Evolutionary conservation across 2,797 vertebrate species (phyloP).

Genomic region (Alfaro cultratus): DNA sequence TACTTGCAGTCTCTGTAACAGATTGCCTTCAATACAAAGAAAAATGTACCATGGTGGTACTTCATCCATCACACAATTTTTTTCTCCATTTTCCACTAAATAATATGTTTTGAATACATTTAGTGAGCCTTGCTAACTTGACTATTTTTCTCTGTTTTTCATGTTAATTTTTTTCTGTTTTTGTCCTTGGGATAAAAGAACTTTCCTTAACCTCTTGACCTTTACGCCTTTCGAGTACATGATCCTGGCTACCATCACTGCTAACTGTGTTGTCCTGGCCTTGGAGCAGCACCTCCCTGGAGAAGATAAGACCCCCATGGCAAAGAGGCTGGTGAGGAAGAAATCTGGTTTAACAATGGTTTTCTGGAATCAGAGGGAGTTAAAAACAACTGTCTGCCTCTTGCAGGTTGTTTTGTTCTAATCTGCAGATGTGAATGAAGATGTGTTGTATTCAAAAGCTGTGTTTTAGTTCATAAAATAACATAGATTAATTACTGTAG

Average conservation of each 20-base stretch:
- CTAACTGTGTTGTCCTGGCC: constrained; percentile 97
- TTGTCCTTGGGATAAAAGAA: constrained; percentile 11
- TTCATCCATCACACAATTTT: constrained; percentile 41
- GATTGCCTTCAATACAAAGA: constrained; percentile 66
- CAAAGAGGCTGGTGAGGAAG: constrained; percentile 92
- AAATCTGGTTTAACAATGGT: constrained; percentile 2
- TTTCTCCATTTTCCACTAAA: background rate
- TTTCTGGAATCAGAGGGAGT: background rate
- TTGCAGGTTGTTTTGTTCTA: constrained; percentile 8
- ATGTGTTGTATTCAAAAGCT: background rate
- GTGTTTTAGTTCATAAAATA: background rate
- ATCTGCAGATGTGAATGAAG: background rate
- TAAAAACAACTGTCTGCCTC: constrained; percentile 10
- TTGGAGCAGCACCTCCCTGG: constrained; percentile 97
- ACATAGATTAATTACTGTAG: background rate
- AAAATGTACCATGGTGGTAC: constrained; percentile 61
- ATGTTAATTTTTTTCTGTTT: background rate
- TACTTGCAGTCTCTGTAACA: constrained; percentile 72
- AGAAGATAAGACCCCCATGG: constrained; percentile 99
- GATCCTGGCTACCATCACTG: constrained; percentile 98
- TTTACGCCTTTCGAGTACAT: constrained; percentile 98
- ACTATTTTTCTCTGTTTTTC: background rate
- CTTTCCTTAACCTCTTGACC: constrained; percentile 84
- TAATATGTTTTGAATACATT: background rate
- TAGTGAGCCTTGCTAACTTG: background rate